Evolutionary conservation across 2,113 vertebrate genomes (phyloP).

Genomic region (Mus pahari): DNA sequence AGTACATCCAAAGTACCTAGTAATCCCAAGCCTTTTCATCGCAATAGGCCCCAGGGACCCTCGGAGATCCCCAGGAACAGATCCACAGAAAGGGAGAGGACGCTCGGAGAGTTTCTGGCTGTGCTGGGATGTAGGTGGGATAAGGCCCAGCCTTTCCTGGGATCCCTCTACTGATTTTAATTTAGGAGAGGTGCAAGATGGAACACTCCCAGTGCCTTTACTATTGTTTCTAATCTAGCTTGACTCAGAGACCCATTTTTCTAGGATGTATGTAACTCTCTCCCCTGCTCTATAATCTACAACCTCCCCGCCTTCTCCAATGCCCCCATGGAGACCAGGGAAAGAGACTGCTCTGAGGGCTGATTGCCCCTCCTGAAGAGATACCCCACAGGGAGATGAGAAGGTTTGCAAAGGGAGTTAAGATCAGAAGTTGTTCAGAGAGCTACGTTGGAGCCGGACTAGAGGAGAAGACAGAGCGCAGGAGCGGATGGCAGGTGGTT

Average conservation of each 20-base stretch:
- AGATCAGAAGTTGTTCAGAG: background rate
- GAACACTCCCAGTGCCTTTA: background rate
- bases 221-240: background rate
- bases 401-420: background rate
- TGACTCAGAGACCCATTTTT: background rate
- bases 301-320: background rate
- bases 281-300: background rate
- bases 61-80: conserved; percentile 59
- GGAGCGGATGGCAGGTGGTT: fast-evolving
- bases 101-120: background rate
- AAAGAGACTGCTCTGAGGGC: background rate
- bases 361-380: background rate
- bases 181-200: background rate
- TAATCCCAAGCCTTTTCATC: background rate
- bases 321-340: background rate
- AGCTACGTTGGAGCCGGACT: fast-evolving
- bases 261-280: background rate
- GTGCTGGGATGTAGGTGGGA: no score
- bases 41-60: background rate
- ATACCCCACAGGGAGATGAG: background rate
- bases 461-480: no score
- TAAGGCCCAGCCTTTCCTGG: background rate
- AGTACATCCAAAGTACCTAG: background rate
- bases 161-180: background rate
- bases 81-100: background rate